Conservation (phyloP, 2,888 invertebrate species). For the Prosapia bicincta region DNA sequence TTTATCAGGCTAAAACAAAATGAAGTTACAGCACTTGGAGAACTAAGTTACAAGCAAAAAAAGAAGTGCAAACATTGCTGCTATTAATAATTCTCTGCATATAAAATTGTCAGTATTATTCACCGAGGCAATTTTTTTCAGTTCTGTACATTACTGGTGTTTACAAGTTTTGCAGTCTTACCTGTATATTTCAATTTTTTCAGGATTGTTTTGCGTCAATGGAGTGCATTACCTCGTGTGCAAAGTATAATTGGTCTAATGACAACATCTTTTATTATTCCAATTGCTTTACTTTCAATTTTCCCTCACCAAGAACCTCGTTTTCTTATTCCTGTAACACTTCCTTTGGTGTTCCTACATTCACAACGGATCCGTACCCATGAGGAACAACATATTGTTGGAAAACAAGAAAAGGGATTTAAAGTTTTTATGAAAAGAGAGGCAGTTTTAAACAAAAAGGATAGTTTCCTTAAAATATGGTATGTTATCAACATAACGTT, state of each 20-base stretch:
- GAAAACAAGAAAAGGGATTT: conserved; percentile 43
- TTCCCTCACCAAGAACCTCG: conserved; percentile 92
- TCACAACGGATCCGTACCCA: conserved; percentile 49
- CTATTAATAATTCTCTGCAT: too few species aligned
- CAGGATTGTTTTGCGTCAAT: conserved; percentile 61
- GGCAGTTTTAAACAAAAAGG: conserved; percentile 25
- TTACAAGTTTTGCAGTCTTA: too few species aligned
- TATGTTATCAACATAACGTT: conserved; percentile 64
- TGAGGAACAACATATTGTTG: conserved; percentile 32
- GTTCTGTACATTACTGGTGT: too few species aligned
- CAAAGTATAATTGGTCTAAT: conserved; percentile 77
- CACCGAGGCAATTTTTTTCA: too few species aligned
- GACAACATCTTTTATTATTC: conserved; percentile 68
- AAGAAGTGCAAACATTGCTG: too few species aligned
- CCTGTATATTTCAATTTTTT: too few species aligned
- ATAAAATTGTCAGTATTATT: too few species aligned
- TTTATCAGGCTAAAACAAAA: too few species aligned
- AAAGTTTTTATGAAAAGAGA: conserved; percentile 34
- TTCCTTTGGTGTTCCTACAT: conserved; percentile 75
- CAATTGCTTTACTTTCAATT: conserved; percentile 70
- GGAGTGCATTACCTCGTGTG: conserved; percentile 67
- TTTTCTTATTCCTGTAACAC: conserved; percentile 78
- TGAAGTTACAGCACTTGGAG: too few species aligned
- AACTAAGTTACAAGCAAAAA: too few species aligned
- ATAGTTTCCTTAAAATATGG: conserved; percentile 56